phyloP scores from a whole-genome alignment of 2,797 vertebrate species.

The Philypnodon macrostomus region DNA sequence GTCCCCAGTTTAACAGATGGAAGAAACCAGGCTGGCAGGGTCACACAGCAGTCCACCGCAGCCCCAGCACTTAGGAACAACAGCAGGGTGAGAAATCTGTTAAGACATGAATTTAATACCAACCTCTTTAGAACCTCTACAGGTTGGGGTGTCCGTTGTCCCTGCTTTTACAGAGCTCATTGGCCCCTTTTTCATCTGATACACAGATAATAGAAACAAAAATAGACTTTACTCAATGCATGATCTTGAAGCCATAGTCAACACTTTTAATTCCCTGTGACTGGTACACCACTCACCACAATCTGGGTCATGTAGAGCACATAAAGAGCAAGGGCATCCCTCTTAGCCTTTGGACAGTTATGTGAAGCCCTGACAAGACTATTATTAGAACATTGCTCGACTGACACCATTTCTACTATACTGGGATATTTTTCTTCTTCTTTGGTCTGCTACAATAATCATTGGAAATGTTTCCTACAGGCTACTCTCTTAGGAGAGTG shows the following conservation, averaged over 20 bases:
- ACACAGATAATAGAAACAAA: too few species aligned
- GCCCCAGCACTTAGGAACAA: constrained; percentile 57
- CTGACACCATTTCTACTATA: constrained; percentile 65
- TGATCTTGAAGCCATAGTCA: too few species aligned
- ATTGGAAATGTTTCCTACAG: background rate
- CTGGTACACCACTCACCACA: constrained; percentile 40
- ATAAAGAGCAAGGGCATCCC: constrained; percentile 62
- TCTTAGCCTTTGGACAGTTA: constrained; percentile 66
- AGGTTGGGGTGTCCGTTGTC: too few species aligned
- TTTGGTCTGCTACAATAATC: background rate
- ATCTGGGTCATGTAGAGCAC: constrained; percentile 55
- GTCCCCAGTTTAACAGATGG: constrained; percentile 77
- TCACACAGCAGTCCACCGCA: constrained; percentile 39
- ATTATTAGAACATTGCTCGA: constrained; percentile 79
- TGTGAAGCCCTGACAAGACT: constrained; percentile 64
- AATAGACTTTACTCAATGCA: too few species aligned
- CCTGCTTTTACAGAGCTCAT: too few species aligned
- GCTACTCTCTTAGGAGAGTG: too few species aligned
- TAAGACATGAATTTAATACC: background rate
- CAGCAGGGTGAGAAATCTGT: constrained; percentile 76
- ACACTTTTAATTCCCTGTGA: too few species aligned
- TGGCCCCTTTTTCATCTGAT: too few species aligned
- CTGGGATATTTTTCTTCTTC: constrained; percentile 20
- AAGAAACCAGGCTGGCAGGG: constrained; percentile 23
- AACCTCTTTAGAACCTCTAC: constrained; percentile 34